Conservation (phyloP, 2,888 invertebrate species). For the Orthosia gracilis region DNA sequence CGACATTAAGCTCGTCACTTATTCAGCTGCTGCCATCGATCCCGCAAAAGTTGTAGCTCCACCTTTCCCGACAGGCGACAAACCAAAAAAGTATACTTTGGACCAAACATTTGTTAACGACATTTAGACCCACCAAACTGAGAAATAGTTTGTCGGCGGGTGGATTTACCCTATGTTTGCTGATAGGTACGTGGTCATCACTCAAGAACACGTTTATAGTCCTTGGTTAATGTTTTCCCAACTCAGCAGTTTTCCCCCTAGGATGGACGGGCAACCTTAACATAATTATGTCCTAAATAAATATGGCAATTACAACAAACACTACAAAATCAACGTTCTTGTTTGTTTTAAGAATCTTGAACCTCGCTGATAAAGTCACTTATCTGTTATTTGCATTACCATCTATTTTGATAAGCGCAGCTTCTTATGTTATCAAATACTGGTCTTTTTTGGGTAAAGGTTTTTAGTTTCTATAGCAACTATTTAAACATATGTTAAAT, state of each 20-base stretch:
- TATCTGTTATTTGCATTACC: constrained; percentile 54
- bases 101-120: no score
- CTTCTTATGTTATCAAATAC: constrained; percentile 29
- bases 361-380: constrained; percentile 49
- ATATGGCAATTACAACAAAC: constrained; percentile 14
- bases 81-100: no score
- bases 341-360: constrained; percentile 32
- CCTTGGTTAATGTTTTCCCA: neutral
- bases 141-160: no score
- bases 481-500: neutral
- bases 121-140: no score
- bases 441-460: constrained; percentile 12
- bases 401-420: constrained; percentile 26
- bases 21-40: neutral
- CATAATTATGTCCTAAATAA: constrained; percentile 11
- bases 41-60: neutral
- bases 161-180: neutral
- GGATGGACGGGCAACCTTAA: neutral
- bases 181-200: neutral
- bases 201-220: no score
- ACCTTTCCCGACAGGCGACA: neutral
- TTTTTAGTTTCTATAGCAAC: constrained; percentile 23
- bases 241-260: no score
- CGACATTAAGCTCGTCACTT: neutral
- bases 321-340: constrained; percentile 32